Conservation (phyloP, 2,888 invertebrate genomes). For the Eupelmus urozonus region DNA sequence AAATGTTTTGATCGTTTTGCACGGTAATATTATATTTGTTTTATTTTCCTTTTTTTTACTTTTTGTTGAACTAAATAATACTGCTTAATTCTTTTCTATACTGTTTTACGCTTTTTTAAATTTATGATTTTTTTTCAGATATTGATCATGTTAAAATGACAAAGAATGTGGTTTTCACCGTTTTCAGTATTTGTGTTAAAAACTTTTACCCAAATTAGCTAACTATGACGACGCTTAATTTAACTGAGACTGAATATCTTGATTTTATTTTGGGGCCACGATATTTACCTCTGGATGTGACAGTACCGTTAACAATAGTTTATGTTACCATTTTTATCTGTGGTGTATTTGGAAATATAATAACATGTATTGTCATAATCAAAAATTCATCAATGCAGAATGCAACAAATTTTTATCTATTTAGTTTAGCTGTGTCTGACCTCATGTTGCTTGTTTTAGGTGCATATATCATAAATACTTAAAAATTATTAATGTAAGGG, state of each 20-base stretch:
- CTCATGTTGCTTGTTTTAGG: conserved; percentile 89
- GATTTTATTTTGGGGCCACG: conserved; percentile 76
- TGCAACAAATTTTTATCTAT: conserved; percentile 94
- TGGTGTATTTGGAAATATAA: conserved; percentile 89
- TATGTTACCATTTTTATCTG: conserved; percentile 89
- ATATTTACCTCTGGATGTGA: conserved; percentile 73
- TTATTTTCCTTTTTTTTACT: no score
- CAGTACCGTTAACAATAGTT: conserved; percentile 82
- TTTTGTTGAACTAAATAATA: no score
- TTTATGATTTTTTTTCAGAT: no score
- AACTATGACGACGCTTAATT: conserved; percentile 63
- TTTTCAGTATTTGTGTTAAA: no score
- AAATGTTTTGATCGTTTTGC: no score
- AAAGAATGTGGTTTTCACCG: no score
- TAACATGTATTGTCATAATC: conserved; percentile 91
- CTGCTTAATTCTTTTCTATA: no score
- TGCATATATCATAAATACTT: conserved; percentile 76
- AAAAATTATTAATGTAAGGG: no score
- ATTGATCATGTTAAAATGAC: no score
- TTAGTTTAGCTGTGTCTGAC: conserved; percentile 93
- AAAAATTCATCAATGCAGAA: conserved; percentile 90
- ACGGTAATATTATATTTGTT: no score
- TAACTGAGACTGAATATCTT: conserved; percentile 75
- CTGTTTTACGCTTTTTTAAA: no score
- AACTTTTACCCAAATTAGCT: no score